phyloP scores from a whole-genome alignment of 1,140 invertebrate genomes.

The Alviniconcha marisindica region DNA sequence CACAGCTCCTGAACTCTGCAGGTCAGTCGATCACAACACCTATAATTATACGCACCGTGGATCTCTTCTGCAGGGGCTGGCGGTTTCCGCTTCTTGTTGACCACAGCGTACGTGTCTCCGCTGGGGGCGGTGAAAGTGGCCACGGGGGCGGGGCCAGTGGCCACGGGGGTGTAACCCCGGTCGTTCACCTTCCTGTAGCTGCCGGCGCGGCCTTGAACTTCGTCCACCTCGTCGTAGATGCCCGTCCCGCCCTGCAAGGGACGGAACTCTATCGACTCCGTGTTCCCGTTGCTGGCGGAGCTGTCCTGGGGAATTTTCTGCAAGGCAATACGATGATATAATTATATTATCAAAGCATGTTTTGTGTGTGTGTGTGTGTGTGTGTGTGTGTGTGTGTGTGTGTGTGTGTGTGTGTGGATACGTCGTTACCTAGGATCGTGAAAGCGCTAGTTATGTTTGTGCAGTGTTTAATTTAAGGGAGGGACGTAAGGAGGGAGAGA shows the following conservation, averaged over 20 bases:
- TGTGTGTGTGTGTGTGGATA: no score
- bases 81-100: constrained; percentile 22
- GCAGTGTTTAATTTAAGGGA: no score
- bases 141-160: neutral
- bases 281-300: constrained; percentile 11
- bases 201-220: neutral
- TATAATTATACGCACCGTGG: constrained; percentile 11
- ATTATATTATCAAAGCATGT: no score
- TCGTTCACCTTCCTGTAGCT: constrained; percentile 7
- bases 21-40: no score
- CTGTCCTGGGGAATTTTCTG: constrained; percentile 21
- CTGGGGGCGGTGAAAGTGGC: constrained; percentile 14
- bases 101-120: constrained; percentile 31
- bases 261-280: constrained; percentile 29
- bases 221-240: constrained; percentile 31
- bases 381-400: no score
- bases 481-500: neutral
- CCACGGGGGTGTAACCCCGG: neutral
- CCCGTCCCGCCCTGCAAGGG: neutral
- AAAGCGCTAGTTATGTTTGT: no score
- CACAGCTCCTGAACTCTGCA: no score
- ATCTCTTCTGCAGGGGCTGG: neutral
- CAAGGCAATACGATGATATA: no score
- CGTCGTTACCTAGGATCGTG: no score
- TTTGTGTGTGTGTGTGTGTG: no score